Base-by-base conservation (phyloP, 2,113 vertebrate genomes). In the Calidris pugnax region DNA sequence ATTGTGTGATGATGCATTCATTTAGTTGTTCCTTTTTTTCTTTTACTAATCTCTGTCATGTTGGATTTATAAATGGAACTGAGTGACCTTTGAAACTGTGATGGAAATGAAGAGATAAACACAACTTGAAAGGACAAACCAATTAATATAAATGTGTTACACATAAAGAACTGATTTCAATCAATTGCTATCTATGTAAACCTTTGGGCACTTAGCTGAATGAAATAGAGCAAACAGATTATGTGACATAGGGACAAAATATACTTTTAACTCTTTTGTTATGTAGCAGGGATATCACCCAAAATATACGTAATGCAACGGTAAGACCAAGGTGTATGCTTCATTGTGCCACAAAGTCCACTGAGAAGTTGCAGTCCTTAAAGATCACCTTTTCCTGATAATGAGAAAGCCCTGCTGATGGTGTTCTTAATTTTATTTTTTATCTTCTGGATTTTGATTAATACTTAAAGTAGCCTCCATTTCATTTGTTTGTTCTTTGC, bases 101-200 rank as follows among this genome's bases (percentile, higher is more conserved):
- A 98, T 98, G 98, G 98, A 98, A 99, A 99, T 99, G 98, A 99
- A 99, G 99, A 99, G 99, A 99, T 99, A 99, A 99, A 99, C 98
- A 98, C 98, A 99, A 99, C 99, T 98, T 99, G 99, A 99, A 99
- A 99, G 99, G 99, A 99, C 99, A 99, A 98, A 99, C 99, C 99
- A 99, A 99, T 99, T 99, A 99, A 98, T 99, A 99, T 99, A 99
- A 99, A 99, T 99, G 99, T 99, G 98, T 98, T 99, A 97, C 96
- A 98, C 96, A 96, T 97, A 98, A 98, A 94, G 95, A 97, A 95
- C 95, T 97, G 97, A 98, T 98, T 98, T 98, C 97, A 98, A 98
- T 98, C 97, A 96, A 97, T 97, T 97, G 92, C 93, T 97, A 96
- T 98, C 95, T 97, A 23, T 84, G 94, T 97, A 96, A 97, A 97